These are phyloP conservation scores for Raja brachyura DNA, from an alignment of 2,113 vertebrate species.

Conservation along the genomic window DNA sequence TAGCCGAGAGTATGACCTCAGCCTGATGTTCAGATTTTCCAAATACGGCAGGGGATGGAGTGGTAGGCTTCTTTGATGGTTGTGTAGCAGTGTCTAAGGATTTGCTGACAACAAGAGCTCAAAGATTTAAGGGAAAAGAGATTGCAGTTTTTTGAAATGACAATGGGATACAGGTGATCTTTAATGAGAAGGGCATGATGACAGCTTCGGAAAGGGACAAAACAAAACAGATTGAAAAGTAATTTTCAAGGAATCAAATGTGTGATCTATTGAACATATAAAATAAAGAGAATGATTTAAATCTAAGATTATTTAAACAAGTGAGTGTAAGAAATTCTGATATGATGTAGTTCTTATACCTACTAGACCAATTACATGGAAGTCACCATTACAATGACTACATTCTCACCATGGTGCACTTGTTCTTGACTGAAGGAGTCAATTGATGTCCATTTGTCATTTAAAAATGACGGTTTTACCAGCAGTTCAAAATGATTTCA, in stretches of 20 bases:
- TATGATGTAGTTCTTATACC: background rate
- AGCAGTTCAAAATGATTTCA: background rate
- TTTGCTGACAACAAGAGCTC: background rate
- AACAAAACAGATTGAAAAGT: background rate
- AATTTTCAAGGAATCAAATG: background rate
- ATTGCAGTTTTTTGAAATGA: background rate
- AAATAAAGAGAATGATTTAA: background rate
- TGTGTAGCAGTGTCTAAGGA: background rate
- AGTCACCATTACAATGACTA: background rate
- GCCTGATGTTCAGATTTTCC: too few species aligned
- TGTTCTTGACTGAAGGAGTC: background rate
- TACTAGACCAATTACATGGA: background rate
- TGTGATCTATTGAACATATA: background rate
- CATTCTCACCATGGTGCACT: background rate
- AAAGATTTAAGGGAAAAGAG: background rate
- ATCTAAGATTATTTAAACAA: background rate
- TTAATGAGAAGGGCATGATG: background rate
- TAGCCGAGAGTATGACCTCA: too few species aligned
- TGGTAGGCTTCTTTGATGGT: too few species aligned
- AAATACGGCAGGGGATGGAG: too few species aligned
- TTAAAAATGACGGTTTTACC: background rate
- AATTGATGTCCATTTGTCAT: background rate
- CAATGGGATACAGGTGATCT: background rate
- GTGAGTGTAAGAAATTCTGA: background rate
- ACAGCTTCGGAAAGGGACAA: background rate